phyloP scores from a whole-genome alignment of 2,113 vertebrate species.

The Perca fluviatilis region DNA sequence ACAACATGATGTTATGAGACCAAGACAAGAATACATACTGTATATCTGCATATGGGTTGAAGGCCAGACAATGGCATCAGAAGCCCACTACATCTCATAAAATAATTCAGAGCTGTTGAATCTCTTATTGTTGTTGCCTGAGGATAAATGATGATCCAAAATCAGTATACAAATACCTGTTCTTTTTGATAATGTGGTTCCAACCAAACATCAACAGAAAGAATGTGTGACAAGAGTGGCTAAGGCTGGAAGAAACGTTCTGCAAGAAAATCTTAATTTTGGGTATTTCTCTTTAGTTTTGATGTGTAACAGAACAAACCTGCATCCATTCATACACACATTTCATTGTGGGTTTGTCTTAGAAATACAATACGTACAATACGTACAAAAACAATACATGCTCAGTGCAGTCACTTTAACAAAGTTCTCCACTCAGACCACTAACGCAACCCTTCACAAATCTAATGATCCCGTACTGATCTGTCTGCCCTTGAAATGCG shows the following conservation, averaged over 20 bases:
- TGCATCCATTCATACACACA: neutral
- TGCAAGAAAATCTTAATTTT: neutral
- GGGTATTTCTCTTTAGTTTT: neutral
- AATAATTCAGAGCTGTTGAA: slow-evolving; percentile 23
- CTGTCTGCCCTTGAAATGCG: slow-evolving; percentile 61
- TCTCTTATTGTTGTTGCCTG: slow-evolving; percentile 14
- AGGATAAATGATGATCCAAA: slow-evolving; percentile 10
- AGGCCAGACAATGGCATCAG: neutral
- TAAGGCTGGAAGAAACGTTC: neutral
- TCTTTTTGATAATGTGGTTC: neutral
- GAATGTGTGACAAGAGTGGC: neutral
- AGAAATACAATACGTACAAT: neutral
- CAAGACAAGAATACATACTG: neutral
- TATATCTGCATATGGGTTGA: slow-evolving; percentile 26
- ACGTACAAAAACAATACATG: neutral
- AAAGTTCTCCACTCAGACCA: slow-evolving; percentile 38
- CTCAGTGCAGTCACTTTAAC: neutral
- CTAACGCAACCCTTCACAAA: slow-evolving; percentile 28
- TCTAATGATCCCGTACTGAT: slow-evolving; percentile 46
- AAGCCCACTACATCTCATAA: neutral
- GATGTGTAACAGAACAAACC: neutral
- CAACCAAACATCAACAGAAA: neutral
- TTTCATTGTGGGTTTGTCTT: neutral
- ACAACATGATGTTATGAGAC: slow-evolving; percentile 36
- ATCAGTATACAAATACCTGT: neutral